A percentile compares a stretch with the other conserved stretches of the same genome.
phyloP scores from a whole-genome alignment of 2,113 vertebrate genomes.

The Alaudala cheleensis region DNA sequence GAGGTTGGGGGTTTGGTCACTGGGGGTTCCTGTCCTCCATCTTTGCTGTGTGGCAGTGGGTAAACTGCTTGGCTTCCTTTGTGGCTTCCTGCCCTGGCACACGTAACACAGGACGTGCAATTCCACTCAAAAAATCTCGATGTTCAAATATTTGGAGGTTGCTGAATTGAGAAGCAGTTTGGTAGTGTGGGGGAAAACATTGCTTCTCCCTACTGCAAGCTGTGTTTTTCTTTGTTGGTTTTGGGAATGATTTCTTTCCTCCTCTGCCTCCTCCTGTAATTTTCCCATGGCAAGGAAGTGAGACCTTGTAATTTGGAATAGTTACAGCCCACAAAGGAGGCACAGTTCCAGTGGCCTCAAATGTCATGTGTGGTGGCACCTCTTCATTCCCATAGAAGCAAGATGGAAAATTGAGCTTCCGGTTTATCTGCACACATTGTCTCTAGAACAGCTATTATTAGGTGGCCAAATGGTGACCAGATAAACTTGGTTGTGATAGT shows the following conservation, averaged over 20 bases:
- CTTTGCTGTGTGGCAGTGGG: constrained; percentile 20
- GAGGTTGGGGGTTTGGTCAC: background rate
- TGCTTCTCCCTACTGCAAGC: constrained; percentile 19
- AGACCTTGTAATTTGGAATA: constrained; percentile 66
- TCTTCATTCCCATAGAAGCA: constrained; percentile 17
- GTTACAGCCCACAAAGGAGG: constrained; percentile 58
- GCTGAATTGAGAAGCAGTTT: constrained; percentile 14
- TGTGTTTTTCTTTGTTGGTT: constrained; percentile 63
- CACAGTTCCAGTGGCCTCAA: constrained; percentile 17
- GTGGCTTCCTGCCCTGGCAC: constrained; percentile 8
- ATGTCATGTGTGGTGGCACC: constrained; percentile 42
- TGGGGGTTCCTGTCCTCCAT: background rate
- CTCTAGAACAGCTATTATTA: constrained; percentile 31
- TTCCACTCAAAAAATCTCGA: background rate
- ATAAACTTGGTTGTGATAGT: background rate
- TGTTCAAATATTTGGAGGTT: background rate
- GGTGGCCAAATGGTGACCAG: background rate
- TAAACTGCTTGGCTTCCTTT: constrained; percentile 4
- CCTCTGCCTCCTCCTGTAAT: constrained; percentile 51
- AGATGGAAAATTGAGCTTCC: constrained; percentile 24
- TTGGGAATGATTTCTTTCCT: constrained; percentile 53
- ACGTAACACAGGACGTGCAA: background rate
- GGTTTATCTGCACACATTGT: constrained; percentile 36
- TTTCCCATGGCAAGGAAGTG: constrained; percentile 56
- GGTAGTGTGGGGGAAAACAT: constrained; percentile 8